Base-by-base conservation (phyloP, 2,113 vertebrate genomes). In the Leucopternis melanops region DNA sequence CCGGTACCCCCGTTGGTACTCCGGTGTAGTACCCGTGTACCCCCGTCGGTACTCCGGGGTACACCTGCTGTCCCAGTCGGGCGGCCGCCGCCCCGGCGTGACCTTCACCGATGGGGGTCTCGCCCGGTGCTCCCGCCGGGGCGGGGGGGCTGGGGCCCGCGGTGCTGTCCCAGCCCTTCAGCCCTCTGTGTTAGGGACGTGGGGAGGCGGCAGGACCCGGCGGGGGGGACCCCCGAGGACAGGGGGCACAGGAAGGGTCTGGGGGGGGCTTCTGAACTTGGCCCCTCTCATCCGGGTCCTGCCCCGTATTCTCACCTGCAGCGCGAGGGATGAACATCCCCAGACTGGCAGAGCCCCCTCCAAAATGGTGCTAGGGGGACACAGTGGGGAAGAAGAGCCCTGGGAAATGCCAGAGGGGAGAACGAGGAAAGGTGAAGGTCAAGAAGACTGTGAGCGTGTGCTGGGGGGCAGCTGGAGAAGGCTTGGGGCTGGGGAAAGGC, bases 371-470 rank as follows among this genome's bases (percentile, higher is more conserved):
- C 38, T 66, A 29, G 23, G 47, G 25, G 6, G 26, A 40, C 32
- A 20, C 2, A 8, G 31, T 17, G n/a, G 15, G 58, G 13, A 88
- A 54, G 31, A 57, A 83, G 20, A 79, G 23, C 36, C 13, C 31
- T 75, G 29, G 36, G 58, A 34, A 70, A 45, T 42, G 21, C 34
- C 21, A 11, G 45, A 54, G 25, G 22, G 29, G 42, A 80, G 31
- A 20, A 54, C 52, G 58, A 83, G 29, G 40, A 50, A 29, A 16
- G 2, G 2, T 40, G 73, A 77, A 72, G 52, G 29, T 11, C 8
- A 49, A 25, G 34, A 66, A 65, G 40, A 5, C 2, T 49, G 21
- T n/a, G 15, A 83, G 11, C 0, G 0, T 34, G 16, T 42, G 47
- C n/a, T 59, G 21, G 57, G 20, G 25, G 13, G 21, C 32, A 81